Evolutionary conservation across 2,113 vertebrate species (phyloP), one percentile per base, ranked within the genome.

Genomic region (Urocynchramus pylzowi): DNA sequence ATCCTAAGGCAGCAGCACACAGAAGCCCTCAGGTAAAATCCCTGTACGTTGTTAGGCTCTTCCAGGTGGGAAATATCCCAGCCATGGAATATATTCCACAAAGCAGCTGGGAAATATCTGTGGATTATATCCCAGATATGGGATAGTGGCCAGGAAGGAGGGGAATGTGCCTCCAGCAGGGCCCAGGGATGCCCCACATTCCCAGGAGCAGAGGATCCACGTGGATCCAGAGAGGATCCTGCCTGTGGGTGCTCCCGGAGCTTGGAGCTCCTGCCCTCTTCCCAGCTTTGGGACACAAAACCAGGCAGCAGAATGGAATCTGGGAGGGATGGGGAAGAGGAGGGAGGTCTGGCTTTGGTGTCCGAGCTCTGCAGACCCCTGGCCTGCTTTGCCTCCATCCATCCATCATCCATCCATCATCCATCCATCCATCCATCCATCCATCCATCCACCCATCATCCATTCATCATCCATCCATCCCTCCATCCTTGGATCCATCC

Each of bases 61-160:
- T 53, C 56, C 37, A 30, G 33, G 19, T 26, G 49, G 74, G 71
- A 87, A 93, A 50, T 4, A 28, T 11, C 26, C 2, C 27, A 7
- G 1, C 1, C 1, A 0, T 0, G 20, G 45, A 16, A 19, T 44
- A 44, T 18, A 18, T 44, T 19, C 17, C 44, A 44, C 44, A 19
- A 17, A 44, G 8, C 42, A 44, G 44, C 44, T 44, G 44, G 44
- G 44, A 44, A 44, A 44, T 19, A 44, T 8, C 44, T 19, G 16
- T 44, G 44, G 44, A 44, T 18, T 45, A 45, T 45, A 20, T 20
- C 19, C 19, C 19, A 20, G 44, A 20, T 20, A 10, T 20, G 44
- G 44, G 44, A 45, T 19, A n/a, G 33, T 3, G 3, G 42, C 27
- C 1, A 4, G 42, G 53, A 37, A 16, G 33, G 39, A 7, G 22